phyloP scores from a whole-genome alignment of 2,888 invertebrate genomes.

The Sepiola atlantica region DNA sequence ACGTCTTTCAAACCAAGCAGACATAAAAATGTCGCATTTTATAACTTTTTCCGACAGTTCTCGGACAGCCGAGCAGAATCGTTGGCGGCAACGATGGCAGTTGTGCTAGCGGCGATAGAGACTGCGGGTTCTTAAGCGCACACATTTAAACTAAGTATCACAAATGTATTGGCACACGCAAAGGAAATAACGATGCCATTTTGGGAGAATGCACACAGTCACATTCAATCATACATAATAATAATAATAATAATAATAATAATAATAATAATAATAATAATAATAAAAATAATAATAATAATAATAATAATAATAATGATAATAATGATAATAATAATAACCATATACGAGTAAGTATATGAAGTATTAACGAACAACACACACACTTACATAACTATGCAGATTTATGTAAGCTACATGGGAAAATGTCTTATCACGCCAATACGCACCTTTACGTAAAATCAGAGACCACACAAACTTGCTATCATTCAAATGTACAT shows the following conservation, averaged over 20 bases:
- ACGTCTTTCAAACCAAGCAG: background rate
- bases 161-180: background rate
- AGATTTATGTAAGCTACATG: too few species aligned
- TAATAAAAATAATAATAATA: too few species aligned
- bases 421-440: too few species aligned
- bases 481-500: background rate
- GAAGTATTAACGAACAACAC: background rate
- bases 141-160: background rate
- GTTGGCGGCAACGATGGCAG: background rate
- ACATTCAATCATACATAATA: too few species aligned
- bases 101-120: background rate
- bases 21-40: slow-evolving; percentile 14
- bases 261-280: too few species aligned
- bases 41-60: background rate
- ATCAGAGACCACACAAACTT: background rate
- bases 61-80: background rate
- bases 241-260: too few species aligned
- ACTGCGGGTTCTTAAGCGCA: background rate
- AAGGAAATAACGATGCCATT: background rate
- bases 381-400: too few species aligned
- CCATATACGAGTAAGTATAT: too few species aligned
- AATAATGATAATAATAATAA: too few species aligned
- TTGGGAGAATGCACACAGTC: too few species aligned
- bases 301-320: too few species aligned
- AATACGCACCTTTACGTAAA: too few species aligned